phyloP scores from a whole-genome alignment of 1,140 invertebrate genomes.

The Agrilus planipennis region DNA sequence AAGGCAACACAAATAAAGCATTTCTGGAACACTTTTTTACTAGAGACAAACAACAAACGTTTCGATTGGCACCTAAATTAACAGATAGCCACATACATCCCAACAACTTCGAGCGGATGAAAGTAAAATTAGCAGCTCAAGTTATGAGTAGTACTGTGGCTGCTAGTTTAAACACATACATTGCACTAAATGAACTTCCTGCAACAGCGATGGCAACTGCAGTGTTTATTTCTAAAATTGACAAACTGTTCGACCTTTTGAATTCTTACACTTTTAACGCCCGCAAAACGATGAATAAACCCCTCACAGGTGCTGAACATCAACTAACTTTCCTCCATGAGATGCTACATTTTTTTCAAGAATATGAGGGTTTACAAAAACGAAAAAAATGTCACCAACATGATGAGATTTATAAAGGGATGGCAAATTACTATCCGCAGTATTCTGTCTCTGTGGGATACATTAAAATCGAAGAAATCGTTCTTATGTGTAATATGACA shows the following conservation, averaged over 20 bases:
- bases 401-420: conserved; percentile 1
- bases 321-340: not conserved
- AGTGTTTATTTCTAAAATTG: conserved; percentile 3
- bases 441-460: not conserved
- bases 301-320: not conserved
- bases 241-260: conserved; percentile 5
- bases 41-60: conserved; percentile 12
- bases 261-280: conserved; percentile 1
- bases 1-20: not conserved
- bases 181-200: not conserved
- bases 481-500: no score
- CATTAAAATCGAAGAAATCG: no score
- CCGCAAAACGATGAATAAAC: not conserved
- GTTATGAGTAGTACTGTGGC: conserved; percentile 22
- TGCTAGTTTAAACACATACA: conserved; percentile 16
- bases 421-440: conserved; percentile 4
- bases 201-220: not conserved
- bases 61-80: conserved; percentile 15
- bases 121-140: conserved; percentile 23
- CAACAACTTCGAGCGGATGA: conserved; percentile 26
- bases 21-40: conserved; percentile 6
- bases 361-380: not conserved
- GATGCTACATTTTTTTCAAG: not conserved
- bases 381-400: not conserved
- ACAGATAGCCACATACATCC: conserved; percentile 23